Evolutionary conservation across 1,140 invertebrate species (phyloP), one percentile per base, ranked within the genome.

Genomic region (Bombus impatiens): DNA sequence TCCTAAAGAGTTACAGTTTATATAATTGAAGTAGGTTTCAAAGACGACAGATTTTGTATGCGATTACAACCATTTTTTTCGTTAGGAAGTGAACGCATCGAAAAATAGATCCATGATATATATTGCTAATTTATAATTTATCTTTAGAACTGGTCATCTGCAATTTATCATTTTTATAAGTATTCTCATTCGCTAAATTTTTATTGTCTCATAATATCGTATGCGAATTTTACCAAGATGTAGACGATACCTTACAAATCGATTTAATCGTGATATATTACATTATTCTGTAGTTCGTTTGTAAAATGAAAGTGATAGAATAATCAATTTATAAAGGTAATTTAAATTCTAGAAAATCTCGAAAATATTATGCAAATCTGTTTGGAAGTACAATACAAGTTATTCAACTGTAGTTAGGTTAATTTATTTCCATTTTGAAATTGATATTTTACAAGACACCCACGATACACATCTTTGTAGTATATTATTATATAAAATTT

Each of bases 11-110:
- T 6, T 25, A n/a, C 6, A 53, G 42, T 6, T 77, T 78, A 53
- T 78, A 42, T 70, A 78, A 78, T 84, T 42, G 78, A n/a, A 18
- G 70, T 15, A 40, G 18, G 44, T 40, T n/a, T 40, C 12, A 12
- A 35, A n/a, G 44, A 35, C 12, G 12, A 68, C 53, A 37, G 42
- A 59, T 78, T n/a, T 37, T 28, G 2, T 44, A 32, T 18, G 77
- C 3, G 18, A 44, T 79, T 32, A 62, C 25, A 12, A 47, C 0
- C 4, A 8, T 22, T 53, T 53, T 37, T 28, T 0, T 12, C 1
- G 3, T 15, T 5, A 71, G 4, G 2, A 71, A 40, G 5, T 13
- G 28, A 8, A 42, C 2, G 6, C 6, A 4, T 68, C 3, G 68
- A 12, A 28, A 28, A 40, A 71, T 9, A 28, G 6, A 28, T 2